Evolutionary conservation across 1,140 invertebrate species (phyloP), one percentile per base, ranked within the genome.

Genomic region (Nylanderia fulva): DNA sequence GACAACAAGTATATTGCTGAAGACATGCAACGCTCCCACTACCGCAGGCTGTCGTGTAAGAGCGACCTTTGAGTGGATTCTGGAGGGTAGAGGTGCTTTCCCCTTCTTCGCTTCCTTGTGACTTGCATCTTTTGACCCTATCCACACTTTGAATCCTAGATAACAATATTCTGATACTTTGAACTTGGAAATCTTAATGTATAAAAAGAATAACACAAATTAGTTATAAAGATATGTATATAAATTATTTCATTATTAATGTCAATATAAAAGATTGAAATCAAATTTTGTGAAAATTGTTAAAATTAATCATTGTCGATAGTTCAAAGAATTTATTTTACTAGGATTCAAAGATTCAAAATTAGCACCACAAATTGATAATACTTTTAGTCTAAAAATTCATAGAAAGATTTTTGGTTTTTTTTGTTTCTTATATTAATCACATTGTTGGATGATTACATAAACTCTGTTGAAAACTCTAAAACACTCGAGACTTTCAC

Each of bases 1-100:
- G 95, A 96, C 80, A 94, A 96, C 42, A 97, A 97, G 92, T 97
- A 97, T 88, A 94, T 97, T 21, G 96, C 96, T 27, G 95, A 96
- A 76, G 95, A 96, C 86, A 95, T 97, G 90, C 96, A 96, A 60
- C 95, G 95, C 71, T 96, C 96, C 1, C 96, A 96, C 91, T 96
- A 96, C 36, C 68, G 84, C n/a, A 72, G 82, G 15, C 52, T 56
- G 69, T 72, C 77, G 77, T 45, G 77, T 82, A 82, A 82, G 77
- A 58, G 42, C 36, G 66, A 58, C 77, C 52, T 80, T 82, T 82
- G 24, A 39, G 13, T 71, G 77, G 64, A 56, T 56, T 82, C 36
- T 79, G 9, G n/a, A 42, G 48, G 77, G 77, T 80, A 71, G 77
- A 82, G 66, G 77, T 82, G 66, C 66, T 72, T 58, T 71, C 36